A percentile compares a stretch with the other conserved stretches of the same genome.
Conservation (phyloP, 2,113 vertebrate species). For the Thunnus thynnus region DNA sequence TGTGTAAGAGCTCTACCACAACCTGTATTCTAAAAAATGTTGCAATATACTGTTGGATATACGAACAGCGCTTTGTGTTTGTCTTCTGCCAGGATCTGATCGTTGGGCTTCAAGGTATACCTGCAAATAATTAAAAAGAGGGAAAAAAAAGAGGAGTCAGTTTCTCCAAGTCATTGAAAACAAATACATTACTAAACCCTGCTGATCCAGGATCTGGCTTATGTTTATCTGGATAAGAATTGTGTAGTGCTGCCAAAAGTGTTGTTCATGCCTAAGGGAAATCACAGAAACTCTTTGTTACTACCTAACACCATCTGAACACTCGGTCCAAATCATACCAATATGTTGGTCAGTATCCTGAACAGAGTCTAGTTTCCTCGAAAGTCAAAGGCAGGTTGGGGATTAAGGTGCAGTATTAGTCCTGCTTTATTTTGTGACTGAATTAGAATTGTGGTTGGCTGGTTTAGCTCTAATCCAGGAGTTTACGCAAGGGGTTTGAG, state of each 20-base stretch:
- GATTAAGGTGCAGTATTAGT: conserved; percentile 39
- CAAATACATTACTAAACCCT: not conserved
- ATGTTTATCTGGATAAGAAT: not conserved
- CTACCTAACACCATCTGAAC: no score
- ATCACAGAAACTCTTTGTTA: not conserved
- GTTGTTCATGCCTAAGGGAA: not conserved
- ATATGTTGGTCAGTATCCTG: not conserved
- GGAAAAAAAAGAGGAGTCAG: not conserved
- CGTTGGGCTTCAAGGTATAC: conserved; percentile 95
- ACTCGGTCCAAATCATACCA: not conserved
- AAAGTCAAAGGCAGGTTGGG: conserved; percentile 22
- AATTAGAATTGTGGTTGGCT: conserved; percentile 32
- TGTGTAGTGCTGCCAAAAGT: not conserved
- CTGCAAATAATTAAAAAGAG: conserved; percentile 76
- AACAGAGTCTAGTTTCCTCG: conserved; percentile 6
- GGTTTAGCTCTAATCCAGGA: conserved; percentile 67
- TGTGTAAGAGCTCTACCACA: not conserved
- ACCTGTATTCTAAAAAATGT: conserved; percentile 7
- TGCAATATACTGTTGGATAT: conserved; percentile 16
- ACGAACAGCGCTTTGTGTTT: conserved; percentile 97
- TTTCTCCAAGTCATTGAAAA: not conserved
- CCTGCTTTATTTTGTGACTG: conserved; percentile 38
- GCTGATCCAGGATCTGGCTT: not conserved
- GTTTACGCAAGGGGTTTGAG: conserved; percentile 61
- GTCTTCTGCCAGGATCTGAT: conserved; percentile 98